phyloP scores from a whole-genome alignment of 2,113 vertebrate genomes.

The Jaculus jaculus region DNA sequence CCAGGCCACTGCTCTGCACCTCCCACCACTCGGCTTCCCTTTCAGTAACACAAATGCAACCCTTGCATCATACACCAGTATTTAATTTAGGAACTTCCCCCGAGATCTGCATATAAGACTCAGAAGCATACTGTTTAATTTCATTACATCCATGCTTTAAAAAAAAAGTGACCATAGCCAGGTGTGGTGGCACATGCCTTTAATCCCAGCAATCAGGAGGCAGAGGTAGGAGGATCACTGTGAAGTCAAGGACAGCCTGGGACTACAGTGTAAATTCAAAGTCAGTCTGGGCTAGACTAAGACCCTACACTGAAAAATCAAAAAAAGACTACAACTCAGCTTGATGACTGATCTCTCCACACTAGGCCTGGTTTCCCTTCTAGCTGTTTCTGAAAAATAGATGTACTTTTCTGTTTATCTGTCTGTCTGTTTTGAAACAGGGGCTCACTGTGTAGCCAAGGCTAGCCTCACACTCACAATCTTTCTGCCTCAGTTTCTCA shows the following conservation, averaged over 20 bases:
- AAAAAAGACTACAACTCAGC: not conserved
- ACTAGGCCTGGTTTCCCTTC: not conserved
- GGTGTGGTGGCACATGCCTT: no score
- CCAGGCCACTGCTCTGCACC: not conserved
- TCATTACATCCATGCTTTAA: conserved; percentile 5
- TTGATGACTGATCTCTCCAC: not conserved
- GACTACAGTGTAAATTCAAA: no score
- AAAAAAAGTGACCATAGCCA: no score
- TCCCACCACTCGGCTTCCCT: not conserved
- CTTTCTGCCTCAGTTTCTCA: no score
- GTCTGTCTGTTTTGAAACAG: no score
- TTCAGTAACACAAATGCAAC: not conserved
- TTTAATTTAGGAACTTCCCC: conserved; percentile 7
- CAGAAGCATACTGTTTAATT: not conserved
- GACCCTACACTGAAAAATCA: no score
- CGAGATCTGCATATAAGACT: not conserved
- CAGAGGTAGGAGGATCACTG: no score
- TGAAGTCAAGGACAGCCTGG: no score
- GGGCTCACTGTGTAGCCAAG: no score
- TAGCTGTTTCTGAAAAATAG: conserved; percentile 33
- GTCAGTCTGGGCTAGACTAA: no score
- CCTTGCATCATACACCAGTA: not conserved
- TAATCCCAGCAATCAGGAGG: no score
- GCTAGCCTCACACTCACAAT: no score
- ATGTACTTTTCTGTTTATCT: not conserved